Evolutionary conservation across 2,888 invertebrate genomes (phyloP).

Genomic region (Eurytoma adleriae): DNA sequence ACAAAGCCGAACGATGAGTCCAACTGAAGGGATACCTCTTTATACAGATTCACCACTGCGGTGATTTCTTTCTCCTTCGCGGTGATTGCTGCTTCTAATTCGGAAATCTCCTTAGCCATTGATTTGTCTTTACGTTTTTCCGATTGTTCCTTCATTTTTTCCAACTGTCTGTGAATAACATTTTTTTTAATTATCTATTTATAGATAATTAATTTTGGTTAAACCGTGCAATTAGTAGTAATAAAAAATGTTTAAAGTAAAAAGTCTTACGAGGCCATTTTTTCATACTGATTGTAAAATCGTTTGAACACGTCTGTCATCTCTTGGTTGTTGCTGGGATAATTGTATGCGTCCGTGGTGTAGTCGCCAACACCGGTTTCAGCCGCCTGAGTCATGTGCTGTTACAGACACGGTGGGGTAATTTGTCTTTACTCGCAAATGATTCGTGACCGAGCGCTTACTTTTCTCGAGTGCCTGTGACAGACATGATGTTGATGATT

Average conservation of each 20-base stretch:
- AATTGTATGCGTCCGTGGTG: background rate
- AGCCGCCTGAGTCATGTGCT: background rate
- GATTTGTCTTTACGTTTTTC: conserved; percentile 63
- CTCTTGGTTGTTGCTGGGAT: conserved; percentile 25
- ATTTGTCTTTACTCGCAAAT: background rate
- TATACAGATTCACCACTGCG: conserved; percentile 69
- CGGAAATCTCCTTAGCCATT: conserved; percentile 63
- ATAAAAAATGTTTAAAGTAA: background rate
- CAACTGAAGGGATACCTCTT: conserved; percentile 64
- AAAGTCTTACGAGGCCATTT: conserved; percentile 49
- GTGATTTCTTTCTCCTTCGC: conserved; percentile 71
- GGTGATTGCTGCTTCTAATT: conserved; percentile 66
- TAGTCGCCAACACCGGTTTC: conserved; percentile 7
- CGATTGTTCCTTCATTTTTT: conserved; percentile 64
- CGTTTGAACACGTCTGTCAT: conserved; percentile 41
- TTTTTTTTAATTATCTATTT: background rate
- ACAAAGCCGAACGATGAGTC: background rate
- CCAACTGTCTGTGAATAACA: conserved; percentile 65
- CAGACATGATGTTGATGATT: background rate
- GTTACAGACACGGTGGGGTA: background rate
- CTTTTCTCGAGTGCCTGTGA: conserved; percentile 18
- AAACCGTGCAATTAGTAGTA: background rate
- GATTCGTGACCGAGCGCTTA: background rate
- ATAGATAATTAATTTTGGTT: background rate
- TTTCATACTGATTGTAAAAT: conserved; percentile 44